Evolutionary conservation across 1,140 invertebrate genomes (phyloP).

Genomic region (Meloidogyne hapla): DNA sequence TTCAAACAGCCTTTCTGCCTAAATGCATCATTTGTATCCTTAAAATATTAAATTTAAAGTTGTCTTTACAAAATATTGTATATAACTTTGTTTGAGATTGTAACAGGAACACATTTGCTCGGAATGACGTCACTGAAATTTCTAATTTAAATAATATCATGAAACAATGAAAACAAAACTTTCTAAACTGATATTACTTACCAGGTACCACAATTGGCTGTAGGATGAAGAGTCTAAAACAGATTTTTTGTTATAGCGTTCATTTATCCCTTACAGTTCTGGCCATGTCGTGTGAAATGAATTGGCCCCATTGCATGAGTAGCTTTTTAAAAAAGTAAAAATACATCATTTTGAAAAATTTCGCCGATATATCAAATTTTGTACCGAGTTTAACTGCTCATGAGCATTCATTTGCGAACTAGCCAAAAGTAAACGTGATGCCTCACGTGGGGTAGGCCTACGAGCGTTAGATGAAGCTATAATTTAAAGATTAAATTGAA

Average conservation of each 20-base stretch:
- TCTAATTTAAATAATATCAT: neutral
- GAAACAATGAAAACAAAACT: no score
- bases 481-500: neutral
- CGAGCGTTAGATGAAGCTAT: slow-evolving; percentile 39
- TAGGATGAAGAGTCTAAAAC: slow-evolving; percentile 53
- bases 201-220: slow-evolving; percentile 59
- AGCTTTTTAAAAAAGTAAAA: slow-evolving; percentile 11
- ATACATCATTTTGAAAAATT: neutral
- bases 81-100: slow-evolving; percentile 54
- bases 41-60: neutral
- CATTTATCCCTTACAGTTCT: slow-evolving; percentile 14
- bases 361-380: neutral
- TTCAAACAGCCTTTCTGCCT: slow-evolving; percentile 57
- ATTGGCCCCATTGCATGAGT: slow-evolving; percentile 52
- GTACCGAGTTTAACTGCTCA: slow-evolving; percentile 46
- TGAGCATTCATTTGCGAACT: slow-evolving; percentile 51
- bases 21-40: slow-evolving; percentile 51
- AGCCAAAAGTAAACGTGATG: slow-evolving; percentile 46
- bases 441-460: slow-evolving; percentile 59
- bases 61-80: slow-evolving; percentile 7
- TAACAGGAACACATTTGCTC: slow-evolving; percentile 60
- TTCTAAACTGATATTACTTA: neutral
- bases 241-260: neutral
- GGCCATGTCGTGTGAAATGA: slow-evolving; percentile 45
- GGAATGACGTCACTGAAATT: slow-evolving; percentile 48